phyloP scores from a whole-genome alignment of 2,797 vertebrate genomes.

The Denticeps clupeoides region DNA sequence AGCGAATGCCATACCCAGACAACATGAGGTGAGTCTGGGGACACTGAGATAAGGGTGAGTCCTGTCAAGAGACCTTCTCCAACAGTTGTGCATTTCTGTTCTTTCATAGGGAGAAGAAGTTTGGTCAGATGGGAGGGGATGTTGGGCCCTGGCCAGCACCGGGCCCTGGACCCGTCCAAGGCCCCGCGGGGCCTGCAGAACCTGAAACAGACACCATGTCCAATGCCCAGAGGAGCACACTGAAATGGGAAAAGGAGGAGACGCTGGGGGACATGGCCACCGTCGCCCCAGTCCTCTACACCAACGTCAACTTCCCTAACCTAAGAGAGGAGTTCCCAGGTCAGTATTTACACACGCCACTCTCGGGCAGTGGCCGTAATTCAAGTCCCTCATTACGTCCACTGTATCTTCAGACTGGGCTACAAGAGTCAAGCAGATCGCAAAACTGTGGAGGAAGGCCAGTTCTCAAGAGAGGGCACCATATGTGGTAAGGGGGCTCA shows the following conservation, averaged over 20 bases:
- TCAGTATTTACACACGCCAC: constrained; percentile 22
- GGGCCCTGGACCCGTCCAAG: not conserved
- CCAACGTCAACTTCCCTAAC: constrained; percentile 85
- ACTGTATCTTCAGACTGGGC: constrained; percentile 97
- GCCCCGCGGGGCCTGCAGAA: constrained; percentile 27
- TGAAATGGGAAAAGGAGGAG: constrained; percentile 98
- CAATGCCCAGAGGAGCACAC: constrained; percentile 78
- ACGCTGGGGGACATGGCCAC: constrained; percentile 86
- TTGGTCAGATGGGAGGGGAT: constrained; percentile 58
- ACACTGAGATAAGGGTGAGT: not conserved
- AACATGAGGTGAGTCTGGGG: constrained; percentile 49
- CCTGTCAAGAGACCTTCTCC: not conserved
- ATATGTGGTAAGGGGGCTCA: constrained; percentile 72
- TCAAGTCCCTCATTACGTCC: no score
- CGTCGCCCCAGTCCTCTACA: constrained; percentile 91
- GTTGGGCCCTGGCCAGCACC: constrained; percentile 49
- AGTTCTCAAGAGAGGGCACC: constrained; percentile 92
- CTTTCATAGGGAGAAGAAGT: constrained; percentile 64
- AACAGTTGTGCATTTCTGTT: not conserved
- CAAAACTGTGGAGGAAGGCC: constrained; percentile 95
- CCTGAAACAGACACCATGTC: constrained; percentile 73
- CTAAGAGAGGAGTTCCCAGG: constrained; percentile 84
- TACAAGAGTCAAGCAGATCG: constrained; percentile 91
- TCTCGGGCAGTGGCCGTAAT: not conserved
- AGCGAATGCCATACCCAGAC: constrained; percentile 60